Percentiles rank a stretch among this genome's conserved stretches.
Conservation (phyloP, 2,113 vertebrate species). For the Tor tambroides region DNA sequence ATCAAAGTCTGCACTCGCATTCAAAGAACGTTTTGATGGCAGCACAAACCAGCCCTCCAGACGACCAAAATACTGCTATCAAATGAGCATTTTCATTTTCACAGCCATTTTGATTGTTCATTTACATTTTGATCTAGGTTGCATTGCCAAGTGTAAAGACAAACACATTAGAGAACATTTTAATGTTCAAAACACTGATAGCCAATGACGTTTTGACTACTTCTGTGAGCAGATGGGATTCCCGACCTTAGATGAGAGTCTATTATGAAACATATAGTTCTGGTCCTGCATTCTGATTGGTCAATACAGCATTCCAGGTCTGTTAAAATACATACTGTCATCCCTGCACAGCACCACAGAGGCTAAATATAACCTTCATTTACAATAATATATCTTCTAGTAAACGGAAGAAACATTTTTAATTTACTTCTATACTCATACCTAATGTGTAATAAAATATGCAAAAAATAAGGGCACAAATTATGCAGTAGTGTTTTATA, state of each 20-base stretch:
- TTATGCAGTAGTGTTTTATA: not conserved
- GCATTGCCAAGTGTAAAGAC: not conserved
- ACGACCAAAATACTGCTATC: not conserved
- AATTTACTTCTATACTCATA: not conserved
- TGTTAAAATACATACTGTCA: too few species aligned
- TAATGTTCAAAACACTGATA: not conserved
- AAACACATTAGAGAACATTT: not conserved
- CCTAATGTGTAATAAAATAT: not conserved
- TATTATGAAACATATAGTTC: not conserved
- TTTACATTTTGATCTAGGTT: not conserved
- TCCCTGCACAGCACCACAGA: too few species aligned
- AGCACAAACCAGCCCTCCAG: too few species aligned
- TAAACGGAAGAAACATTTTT: too few species aligned
- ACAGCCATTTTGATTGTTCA: not conserved
- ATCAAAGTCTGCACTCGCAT: slow-evolving; percentile 41
- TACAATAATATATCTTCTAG: too few species aligned
- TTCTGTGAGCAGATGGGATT: not conserved
- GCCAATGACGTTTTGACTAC: not conserved
- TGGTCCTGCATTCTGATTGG: not conserved
- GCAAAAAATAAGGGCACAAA: not conserved
- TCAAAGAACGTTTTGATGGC: slow-evolving; percentile 33
- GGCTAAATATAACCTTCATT: too few species aligned
- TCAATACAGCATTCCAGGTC: not conserved
- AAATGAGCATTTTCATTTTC: not conserved
- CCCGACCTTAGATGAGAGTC: not conserved